Evolutionary conservation across 1,140 invertebrate species (phyloP).

Genomic region (Drosophila bifasciata): DNA sequence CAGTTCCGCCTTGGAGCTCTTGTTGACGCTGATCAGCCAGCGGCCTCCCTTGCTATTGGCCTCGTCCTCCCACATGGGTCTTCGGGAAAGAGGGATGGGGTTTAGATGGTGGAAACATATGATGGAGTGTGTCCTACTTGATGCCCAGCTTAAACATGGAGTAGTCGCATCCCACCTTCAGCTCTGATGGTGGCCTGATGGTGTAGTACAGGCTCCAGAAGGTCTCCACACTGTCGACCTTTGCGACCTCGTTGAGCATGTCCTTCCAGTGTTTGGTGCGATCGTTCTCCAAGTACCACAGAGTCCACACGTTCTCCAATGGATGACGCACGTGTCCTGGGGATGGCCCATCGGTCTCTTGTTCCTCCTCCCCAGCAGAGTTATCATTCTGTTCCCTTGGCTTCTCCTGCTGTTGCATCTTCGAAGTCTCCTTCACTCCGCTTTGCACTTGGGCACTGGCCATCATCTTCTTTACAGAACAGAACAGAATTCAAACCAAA

Average conservation of each 20-base stretch:
- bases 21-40: slow-evolving; percentile 96
- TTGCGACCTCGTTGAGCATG: slow-evolving; percentile 96
- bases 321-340: slow-evolving; percentile 87
- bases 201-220: slow-evolving; percentile 98
- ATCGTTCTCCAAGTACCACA: slow-evolving; percentile 99
- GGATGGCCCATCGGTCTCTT: slow-evolving; percentile 3
- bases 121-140: slow-evolving; percentile 85
- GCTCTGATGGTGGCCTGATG: slow-evolving; percentile 96
- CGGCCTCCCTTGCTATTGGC: slow-evolving; percentile 95
- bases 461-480: slow-evolving; percentile 23
- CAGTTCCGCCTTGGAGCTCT: slow-evolving; percentile 93
- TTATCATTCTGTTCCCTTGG: background rate
- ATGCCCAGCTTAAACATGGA: slow-evolving; percentile 98
- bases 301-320: slow-evolving; percentile 96
- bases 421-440: slow-evolving; percentile 18
- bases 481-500: slow-evolving; percentile 9
- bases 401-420: slow-evolving; percentile 2
- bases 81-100: slow-evolving; percentile 86
- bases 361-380: background rate
- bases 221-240: slow-evolving; percentile 98
- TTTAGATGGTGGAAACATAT: slow-evolving; percentile 93
- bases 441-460: slow-evolving; percentile 41
- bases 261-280: slow-evolving; percentile 95
- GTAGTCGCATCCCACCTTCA: slow-evolving; percentile 96
- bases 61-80: slow-evolving; percentile 99